Evolutionary conservation across 2,888 invertebrate species (phyloP), one percentile per base, ranked within the genome.

Genomic region (Cybosia mesomella): DNA sequence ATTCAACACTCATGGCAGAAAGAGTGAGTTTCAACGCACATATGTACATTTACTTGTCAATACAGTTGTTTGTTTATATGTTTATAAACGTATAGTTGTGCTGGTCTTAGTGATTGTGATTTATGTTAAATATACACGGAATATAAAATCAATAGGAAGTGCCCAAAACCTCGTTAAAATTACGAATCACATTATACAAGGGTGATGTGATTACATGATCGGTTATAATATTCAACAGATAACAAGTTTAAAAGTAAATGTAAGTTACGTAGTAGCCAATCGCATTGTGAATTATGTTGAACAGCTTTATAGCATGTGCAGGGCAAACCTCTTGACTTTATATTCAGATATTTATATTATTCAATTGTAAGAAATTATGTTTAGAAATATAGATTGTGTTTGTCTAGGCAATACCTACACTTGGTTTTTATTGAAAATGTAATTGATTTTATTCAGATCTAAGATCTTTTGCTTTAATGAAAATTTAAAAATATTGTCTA

Each of bases 21-120:
- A 94, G 93, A 95, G 95, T 95, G 94, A 95, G 95, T 94, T 80
- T 72, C 77, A 73, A 75, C 73, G 62, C 71, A 75, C 71, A 67
- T 73, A 70, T 62, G 18, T 54, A 62, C 36, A 59, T 39, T 24
- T 39, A 69, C 75, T 65, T 75, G 71, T 69, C 73, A 67, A 66
- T 71, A 61, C 70, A 73, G 57, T 73, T 68, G 58, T 77, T 70
- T 59, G 36, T 59, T 39, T 39, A 59, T 39, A 39, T 59, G 66
- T 68, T 63, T 59, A 54, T 64, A 71, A 68, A 59, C 8, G 49
- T 49, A 65, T 67, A 74, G 39, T 59, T 55, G 61, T 70, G 58
- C 59, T 54, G 39, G 65, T 70, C 55, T 69, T 72, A 39, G 59
- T 39, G 22, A 24, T 59, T 24, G 39, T n/a, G 18, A 10, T 24